Evolutionary conservation across 1,140 invertebrate species (phyloP).

Genomic region (Pteromalus puparum): DNA sequence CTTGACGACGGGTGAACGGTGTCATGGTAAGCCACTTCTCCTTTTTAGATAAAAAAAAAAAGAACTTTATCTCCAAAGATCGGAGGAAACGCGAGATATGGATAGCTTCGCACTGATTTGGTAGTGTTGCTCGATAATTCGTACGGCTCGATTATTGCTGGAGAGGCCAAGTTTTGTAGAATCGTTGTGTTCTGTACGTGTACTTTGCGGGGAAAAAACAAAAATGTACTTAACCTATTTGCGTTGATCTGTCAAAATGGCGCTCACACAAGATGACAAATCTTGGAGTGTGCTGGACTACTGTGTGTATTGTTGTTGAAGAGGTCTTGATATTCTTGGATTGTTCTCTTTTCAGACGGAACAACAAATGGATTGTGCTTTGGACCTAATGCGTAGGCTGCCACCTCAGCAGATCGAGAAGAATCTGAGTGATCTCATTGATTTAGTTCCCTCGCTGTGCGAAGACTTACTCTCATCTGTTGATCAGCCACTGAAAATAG

Average conservation of each 20-base stretch:
- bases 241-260: constrained; percentile 62
- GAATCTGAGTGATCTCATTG: constrained; percentile 97
- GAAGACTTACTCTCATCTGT: constrained; percentile 98
- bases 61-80: not conserved
- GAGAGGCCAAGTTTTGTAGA: not conserved
- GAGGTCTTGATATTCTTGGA: constrained; percentile 41
- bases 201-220: constrained; percentile 3
- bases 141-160: not conserved
- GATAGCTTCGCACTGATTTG: not conserved
- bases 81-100: too few species aligned
- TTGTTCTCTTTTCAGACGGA: constrained; percentile 86
- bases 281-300: constrained; percentile 6
- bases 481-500: constrained; percentile 98
- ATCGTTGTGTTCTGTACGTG: not conserved
- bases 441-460: constrained; percentile 95
- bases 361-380: constrained; percentile 97
- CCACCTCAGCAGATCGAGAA: constrained; percentile 99
- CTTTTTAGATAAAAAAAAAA: not conserved
- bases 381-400: constrained; percentile 98
- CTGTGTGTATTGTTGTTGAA: constrained; percentile 3
- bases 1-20: constrained; percentile 42
- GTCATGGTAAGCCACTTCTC: constrained; percentile 49
- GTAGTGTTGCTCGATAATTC: not conserved
- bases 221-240: constrained; percentile 52
- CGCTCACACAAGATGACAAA: constrained; percentile 44